These are phyloP conservation scores for Parotocinclus haroldoi DNA, from an alignment of 2,797 vertebrate genomes.

Conservation along the genomic window DNA sequence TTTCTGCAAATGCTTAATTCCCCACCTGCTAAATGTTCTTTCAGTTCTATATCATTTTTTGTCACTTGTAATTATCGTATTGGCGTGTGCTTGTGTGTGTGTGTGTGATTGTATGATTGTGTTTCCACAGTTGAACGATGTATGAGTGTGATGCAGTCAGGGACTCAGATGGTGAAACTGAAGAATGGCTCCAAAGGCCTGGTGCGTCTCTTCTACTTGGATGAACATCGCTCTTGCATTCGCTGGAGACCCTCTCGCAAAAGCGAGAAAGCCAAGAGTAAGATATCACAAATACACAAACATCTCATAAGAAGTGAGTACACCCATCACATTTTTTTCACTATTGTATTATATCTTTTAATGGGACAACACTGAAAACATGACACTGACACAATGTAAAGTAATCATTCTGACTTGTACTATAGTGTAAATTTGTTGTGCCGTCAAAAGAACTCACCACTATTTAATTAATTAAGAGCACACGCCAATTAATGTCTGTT, in stretches of 20 bases:
- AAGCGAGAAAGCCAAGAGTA: slow-evolving; percentile 98
- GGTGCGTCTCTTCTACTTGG: slow-evolving; percentile 96
- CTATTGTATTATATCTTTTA: too few species aligned
- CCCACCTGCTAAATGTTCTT: background rate
- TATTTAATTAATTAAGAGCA: too few species aligned
- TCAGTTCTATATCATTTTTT: too few species aligned
- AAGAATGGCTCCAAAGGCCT: slow-evolving; percentile 93
- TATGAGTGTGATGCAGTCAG: slow-evolving; percentile 98
- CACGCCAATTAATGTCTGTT: too few species aligned
- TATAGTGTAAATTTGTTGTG: too few species aligned
- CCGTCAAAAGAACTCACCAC: too few species aligned
- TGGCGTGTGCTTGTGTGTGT: slow-evolving; percentile 24
- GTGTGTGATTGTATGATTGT: slow-evolving; percentile 27
- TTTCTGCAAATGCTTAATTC: too few species aligned
- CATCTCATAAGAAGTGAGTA: background rate
- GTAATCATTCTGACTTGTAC: too few species aligned
- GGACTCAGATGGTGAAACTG: slow-evolving; percentile 98
- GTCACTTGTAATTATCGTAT: background rate
- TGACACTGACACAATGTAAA: too few species aligned
- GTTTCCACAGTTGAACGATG: slow-evolving; percentile 90
- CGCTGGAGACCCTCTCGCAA: slow-evolving; percentile 96
- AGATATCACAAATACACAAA: slow-evolving; percentile 52
- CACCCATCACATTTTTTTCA: background rate
- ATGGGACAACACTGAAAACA: too few species aligned
- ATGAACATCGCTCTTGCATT: slow-evolving; percentile 94